Conservation (phyloP, 2,888 invertebrate species). For the Norana najaformis region DNA sequence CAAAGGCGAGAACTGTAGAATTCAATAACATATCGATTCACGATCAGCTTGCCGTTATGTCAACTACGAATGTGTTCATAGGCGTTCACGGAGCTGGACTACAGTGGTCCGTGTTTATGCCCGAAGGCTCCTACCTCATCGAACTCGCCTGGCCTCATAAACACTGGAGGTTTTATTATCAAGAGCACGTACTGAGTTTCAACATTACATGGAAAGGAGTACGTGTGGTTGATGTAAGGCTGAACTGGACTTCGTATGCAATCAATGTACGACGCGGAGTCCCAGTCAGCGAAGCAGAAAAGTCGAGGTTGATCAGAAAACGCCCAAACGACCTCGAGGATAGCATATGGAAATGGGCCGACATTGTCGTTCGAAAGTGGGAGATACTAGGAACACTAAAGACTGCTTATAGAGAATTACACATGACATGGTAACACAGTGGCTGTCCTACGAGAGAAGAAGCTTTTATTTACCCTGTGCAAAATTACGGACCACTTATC, state of each 20-base stretch:
- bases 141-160: constrained; percentile 38
- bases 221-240: constrained; percentile 2
- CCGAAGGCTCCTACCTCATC: constrained; percentile 30
- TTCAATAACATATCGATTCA: constrained; percentile 25
- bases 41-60: constrained; percentile 22
- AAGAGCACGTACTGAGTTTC: constrained; percentile 18
- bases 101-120: too few species aligned
- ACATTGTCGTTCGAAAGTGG: constrained; percentile 21
- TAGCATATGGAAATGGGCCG: constrained; percentile 39
- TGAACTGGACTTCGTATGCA: too few species aligned
- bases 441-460: too few species aligned
- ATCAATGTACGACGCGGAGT: too few species aligned
- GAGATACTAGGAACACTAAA: not conserved
- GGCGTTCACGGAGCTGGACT: constrained; percentile 38
- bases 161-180: constrained; percentile 32
- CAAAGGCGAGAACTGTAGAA: not conserved
- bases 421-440: too few species aligned
- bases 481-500: too few species aligned
- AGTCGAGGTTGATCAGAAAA: not conserved
- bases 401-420: not conserved
- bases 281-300: too few species aligned
- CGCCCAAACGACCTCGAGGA: not conserved
- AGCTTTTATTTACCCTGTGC: too few species aligned
- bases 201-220: not conserved
- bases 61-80: constrained; percentile 20